Base-by-base conservation (phyloP, 1,140 invertebrate species). In the Heliothis virescens region DNA sequence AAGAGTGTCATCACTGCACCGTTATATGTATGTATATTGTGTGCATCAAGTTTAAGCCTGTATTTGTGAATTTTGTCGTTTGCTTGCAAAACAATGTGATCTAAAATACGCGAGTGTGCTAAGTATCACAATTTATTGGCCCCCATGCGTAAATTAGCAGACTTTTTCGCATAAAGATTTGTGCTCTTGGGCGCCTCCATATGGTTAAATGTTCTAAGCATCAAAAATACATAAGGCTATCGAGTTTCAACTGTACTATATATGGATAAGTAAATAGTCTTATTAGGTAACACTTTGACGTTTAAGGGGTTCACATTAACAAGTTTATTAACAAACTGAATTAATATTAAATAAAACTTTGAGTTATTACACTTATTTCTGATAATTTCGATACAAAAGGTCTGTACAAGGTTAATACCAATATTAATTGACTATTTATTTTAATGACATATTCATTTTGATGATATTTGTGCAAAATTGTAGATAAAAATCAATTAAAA, bases 361-460 rank as follows among this genome's bases (percentile, higher is more conserved):
- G 48, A 69, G 53, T 69, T 48, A 53, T n/a, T 52, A 26, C 52
- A 26, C 47, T 34, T 63, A 63, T 63, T 63, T 63, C 34, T 3
- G 26, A 16, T 9, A 15, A 15, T 69, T 53, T 52, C 26, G 12
- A 52, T 52, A 52, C 65, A 69, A 52, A 65, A 48, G 62, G 47
- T 69, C 11, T 69, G 47, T 41, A 50, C 65, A 69, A 69, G 65
- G 65, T 69, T 52, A n/a, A 18, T 4, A 52, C 53, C 48, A 69
- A 69, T 69, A 52, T 69, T 52, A 69, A 69, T 69, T 52, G 18
- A 3, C 16, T 9, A 65, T 48, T 48, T 65, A 65, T 41, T 48
- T 65, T 65, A 65, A 48, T 65, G 5, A 18, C 2, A 4, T 21
- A 10, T 41, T 3, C 3, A n/a, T 18, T 47, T 11, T 65, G 62